Evolutionary conservation across 2,888 invertebrate species (phyloP).

Genomic region (Octonoba sinensis): DNA sequence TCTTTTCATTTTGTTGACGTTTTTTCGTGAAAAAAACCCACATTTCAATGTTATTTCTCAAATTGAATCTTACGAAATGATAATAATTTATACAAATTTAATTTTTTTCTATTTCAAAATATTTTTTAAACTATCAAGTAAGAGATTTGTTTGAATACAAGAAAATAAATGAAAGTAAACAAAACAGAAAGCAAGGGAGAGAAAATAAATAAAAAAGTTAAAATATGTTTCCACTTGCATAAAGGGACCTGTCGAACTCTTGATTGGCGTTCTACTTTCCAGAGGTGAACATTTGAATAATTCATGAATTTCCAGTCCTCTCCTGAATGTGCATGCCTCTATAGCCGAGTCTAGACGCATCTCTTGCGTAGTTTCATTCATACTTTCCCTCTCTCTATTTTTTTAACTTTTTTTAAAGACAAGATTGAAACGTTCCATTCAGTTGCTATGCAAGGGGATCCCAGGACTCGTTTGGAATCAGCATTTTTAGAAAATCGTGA

Average conservation of each 20-base stretch:
- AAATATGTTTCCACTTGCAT: constrained; percentile 29
- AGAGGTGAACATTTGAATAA: constrained; percentile 34
- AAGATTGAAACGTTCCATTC: constrained; percentile 29
- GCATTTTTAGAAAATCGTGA: too few relatives aligned
- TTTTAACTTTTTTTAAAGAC: background rate
- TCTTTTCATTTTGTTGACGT: too few relatives aligned
- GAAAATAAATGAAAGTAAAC: background rate
- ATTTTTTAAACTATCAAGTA: constrained; percentile 13
- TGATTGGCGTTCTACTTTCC: constrained; percentile 40
- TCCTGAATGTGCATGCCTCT: constrained; percentile 51
- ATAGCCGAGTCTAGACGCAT: constrained; percentile 5
- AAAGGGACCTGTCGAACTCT: constrained; percentile 42
- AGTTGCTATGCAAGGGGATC: background rate
- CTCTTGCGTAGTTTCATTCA: background rate
- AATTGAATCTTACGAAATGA: too few relatives aligned
- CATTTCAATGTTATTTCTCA: too few relatives aligned
- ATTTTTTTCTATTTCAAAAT: background rate
- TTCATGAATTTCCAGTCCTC: constrained; percentile 33
- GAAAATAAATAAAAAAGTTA: background rate
- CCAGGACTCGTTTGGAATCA: too few relatives aligned
- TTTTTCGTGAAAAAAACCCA: too few relatives aligned
- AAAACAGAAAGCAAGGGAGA: background rate
- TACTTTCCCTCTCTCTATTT: too few relatives aligned
- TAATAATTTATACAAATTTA: too few relatives aligned
- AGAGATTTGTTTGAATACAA: too few relatives aligned